Evolutionary conservation across 2,797 vertebrate genomes (phyloP).

Genomic region (Fistularia commersonii): DNA sequence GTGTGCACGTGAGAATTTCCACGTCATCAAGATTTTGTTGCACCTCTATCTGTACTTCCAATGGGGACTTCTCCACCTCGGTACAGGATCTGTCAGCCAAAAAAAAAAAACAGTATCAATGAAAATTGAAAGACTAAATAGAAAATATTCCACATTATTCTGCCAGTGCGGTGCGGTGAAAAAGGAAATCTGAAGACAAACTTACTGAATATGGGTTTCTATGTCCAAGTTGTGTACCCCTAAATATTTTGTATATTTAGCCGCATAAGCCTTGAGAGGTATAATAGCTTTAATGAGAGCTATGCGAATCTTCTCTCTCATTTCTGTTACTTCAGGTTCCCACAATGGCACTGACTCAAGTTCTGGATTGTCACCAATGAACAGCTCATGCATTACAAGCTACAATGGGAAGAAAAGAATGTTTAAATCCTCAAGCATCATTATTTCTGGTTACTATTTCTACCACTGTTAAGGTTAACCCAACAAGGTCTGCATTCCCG

Average conservation of each 20-base stretch:
- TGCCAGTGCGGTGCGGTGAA: background rate
- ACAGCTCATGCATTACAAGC: slow-evolving; percentile 84
- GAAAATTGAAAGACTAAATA: background rate
- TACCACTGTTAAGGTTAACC: background rate
- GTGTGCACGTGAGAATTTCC: slow-evolving; percentile 67
- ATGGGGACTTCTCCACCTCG: slow-evolving; percentile 62
- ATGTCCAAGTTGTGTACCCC: slow-evolving; percentile 83
- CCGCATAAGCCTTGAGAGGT: slow-evolving; percentile 84
- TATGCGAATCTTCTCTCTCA: slow-evolving; percentile 66
- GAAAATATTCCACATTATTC: background rate
- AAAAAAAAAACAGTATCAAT: background rate
- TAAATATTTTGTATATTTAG: slow-evolving; percentile 78
- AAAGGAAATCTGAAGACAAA: slow-evolving; percentile 5
- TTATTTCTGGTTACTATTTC: too few species aligned
- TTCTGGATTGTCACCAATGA: slow-evolving; percentile 64
- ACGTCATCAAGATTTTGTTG: slow-evolving; percentile 77
- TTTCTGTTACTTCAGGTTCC: slow-evolving; percentile 79
- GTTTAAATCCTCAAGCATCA: too few species aligned
- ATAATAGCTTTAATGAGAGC: slow-evolving; percentile 78
- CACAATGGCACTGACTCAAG: slow-evolving; percentile 81
- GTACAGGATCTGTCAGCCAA: slow-evolving; percentile 67
- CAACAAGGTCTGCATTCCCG: too few species aligned
- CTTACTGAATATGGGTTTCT: slow-evolving; percentile 77
- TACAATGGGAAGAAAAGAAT: slow-evolving; percentile 42
- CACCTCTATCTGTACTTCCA: slow-evolving; percentile 77